Evolutionary conservation across 2,797 vertebrate species (phyloP), one percentile per base, ranked within the genome.

Genomic region (Bucorvus abyssinicus): DNA sequence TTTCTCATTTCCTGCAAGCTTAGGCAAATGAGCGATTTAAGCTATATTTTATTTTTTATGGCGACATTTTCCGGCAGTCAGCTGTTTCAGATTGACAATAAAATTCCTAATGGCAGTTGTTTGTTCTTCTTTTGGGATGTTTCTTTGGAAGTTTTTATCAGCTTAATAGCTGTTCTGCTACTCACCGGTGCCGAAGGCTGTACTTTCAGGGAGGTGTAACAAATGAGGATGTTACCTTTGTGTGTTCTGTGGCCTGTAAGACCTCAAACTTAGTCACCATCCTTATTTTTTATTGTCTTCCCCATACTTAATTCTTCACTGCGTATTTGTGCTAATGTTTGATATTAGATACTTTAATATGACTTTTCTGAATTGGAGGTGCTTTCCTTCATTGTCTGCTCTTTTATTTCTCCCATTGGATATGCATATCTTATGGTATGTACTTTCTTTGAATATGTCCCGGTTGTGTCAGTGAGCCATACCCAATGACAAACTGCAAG

Each of bases 31-130:
- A 95, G 82, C 32, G 71, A 90, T 96, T 81, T 78, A 59, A 95
- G 24, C n/a, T 85, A 30, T 95, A 95, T 96, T 97, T 97, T 95
- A 91, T 84, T 42, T 96, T 98, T 96, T 96, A 97, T 95, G 74
- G 40, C 36, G 68, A 71, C 73, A 65, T 95, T 96, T 97, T 95
- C 84, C 20, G 16, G 42, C 80, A 96, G 76, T 97, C 95, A 97
- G 93, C 91, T 97, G 90, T 81, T 98, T 96, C 91, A 95, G 86
- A 96, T 83, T 94, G 95, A 94, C 56, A 95, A 95, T 97, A 97
- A 97, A 97, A 98, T 91, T 95, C 70, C 87, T 97, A 89, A 92
- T 92, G 91, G 70, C 53, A 36, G 80, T 93, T 96, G 71, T 69
- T 86, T 89, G 65, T 96, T 95, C 63, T 87, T 93, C 81, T 92